phyloP scores from a whole-genome alignment of 1,140 invertebrate genomes.

The Zaprionus ghesquierei region DNA sequence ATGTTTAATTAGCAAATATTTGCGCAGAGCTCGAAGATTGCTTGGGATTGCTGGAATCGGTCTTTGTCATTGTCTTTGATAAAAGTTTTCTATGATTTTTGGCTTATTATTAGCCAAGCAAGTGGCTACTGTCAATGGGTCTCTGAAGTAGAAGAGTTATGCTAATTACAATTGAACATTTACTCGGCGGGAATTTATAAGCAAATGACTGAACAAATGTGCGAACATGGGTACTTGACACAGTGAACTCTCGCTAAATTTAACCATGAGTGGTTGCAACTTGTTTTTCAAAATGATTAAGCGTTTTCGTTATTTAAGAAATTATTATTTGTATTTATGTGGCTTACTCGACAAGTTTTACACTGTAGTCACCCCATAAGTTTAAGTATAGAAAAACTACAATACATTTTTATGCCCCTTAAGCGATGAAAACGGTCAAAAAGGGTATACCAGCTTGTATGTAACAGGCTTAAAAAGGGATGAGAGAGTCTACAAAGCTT shows the following conservation, averaged over 20 bases:
- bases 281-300: neutral
- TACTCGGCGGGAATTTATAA: neutral
- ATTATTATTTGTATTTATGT: neutral
- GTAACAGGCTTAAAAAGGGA: too few species aligned
- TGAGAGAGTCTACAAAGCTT: too few species aligned
- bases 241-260: neutral
- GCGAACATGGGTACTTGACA: neutral
- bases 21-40: constrained; percentile 33
- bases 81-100: constrained; percentile 29
- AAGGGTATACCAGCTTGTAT: too few species aligned
- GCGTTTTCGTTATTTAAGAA: neutral
- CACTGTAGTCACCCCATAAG: too few species aligned
- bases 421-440: too few species aligned
- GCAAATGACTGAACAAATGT: constrained; percentile 17
- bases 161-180: constrained; percentile 27
- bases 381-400: too few species aligned
- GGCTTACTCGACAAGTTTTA: neutral
- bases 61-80: constrained; percentile 38
- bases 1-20: constrained; percentile 78
- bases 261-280: neutral
- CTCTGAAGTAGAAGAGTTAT: constrained; percentile 29
- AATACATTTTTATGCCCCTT: too few species aligned
- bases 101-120: constrained; percentile 18
- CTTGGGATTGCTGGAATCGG: constrained; percentile 5
- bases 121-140: constrained; percentile 30